Conservation (phyloP, 2,113 vertebrate genomes). For the Hassar affinis region DNA sequence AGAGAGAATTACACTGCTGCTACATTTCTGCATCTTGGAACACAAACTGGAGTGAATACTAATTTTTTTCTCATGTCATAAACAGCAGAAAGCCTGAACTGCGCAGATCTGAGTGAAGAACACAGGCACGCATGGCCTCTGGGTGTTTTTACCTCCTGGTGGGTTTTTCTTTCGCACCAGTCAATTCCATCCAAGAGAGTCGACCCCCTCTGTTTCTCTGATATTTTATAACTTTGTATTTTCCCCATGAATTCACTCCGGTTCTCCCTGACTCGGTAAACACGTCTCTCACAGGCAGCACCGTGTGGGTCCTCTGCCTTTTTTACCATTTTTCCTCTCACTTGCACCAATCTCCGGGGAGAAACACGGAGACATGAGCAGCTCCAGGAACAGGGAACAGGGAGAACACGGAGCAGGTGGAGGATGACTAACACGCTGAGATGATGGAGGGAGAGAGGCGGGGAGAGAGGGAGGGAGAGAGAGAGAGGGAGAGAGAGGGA, state of each 20-base stretch:
- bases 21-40: background rate
- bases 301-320: background rate
- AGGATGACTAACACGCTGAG: conserved; percentile 6
- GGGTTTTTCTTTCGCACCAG: background rate
- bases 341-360: conserved; percentile 26
- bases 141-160: conserved; percentile 14
- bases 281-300: conserved; percentile 17
- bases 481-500: background rate
- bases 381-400: conserved; percentile 32
- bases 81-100: background rate
- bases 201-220: conserved; percentile 28
- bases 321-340: conserved; percentile 3
- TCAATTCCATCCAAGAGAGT: conserved; percentile 10
- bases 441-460: background rate
- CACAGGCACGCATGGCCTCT: background rate
- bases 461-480: conserved; percentile 1
- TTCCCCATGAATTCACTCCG: conserved; percentile 1
- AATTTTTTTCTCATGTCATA: background rate
- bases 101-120: background rate
- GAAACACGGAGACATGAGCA: conserved; percentile 31
- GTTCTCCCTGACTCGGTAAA: conserved; percentile 24
- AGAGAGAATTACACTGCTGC: background rate
- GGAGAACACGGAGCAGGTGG: conserved; percentile 28
- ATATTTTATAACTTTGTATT: conserved; percentile 5
- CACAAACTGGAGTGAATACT: background rate